Percentiles rank a stretch among this genome's conserved stretches.
phyloP scores from a whole-genome alignment of 2,113 vertebrate genomes.

The Leucoraja erinaceus region DNA sequence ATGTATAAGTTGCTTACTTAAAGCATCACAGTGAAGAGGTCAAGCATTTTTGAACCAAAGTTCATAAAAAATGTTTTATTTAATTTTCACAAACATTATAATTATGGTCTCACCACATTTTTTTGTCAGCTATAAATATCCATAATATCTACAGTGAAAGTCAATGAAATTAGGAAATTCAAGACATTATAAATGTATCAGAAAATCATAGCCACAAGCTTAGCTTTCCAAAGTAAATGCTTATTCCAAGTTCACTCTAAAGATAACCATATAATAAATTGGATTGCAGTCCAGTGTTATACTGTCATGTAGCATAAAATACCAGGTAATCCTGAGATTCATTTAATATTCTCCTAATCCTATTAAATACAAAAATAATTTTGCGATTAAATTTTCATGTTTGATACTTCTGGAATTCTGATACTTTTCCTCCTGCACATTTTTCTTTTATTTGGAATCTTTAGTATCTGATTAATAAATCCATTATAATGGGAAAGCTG shows the following conservation, averaged over 20 bases:
- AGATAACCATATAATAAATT: conserved; percentile 2
- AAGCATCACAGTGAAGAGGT: not conserved
- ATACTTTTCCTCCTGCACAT: not conserved
- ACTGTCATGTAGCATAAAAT: not conserved
- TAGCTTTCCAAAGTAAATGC: not conserved
- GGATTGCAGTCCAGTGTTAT: not conserved
- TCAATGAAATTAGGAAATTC: not conserved
- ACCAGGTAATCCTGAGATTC: not conserved
- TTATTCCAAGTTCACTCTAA: not conserved
- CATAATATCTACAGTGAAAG: not conserved
- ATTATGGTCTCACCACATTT: no score
- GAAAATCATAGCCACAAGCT: not conserved
- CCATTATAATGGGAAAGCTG: not conserved
- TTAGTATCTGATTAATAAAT: not conserved
- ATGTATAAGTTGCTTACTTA: not conserved
- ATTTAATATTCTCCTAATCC: not conserved
- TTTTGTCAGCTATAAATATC: not conserved
- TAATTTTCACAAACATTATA: not conserved
- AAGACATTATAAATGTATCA: not conserved
- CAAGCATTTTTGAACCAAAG: not conserved
- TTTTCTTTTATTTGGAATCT: not conserved
- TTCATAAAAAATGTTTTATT: not conserved
- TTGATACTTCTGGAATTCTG: not conserved
- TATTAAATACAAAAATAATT: not conserved
- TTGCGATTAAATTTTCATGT: not conserved